Conservation (phyloP, 2,113 vertebrate genomes). For the Onychostruthus taczanowskii region DNA sequence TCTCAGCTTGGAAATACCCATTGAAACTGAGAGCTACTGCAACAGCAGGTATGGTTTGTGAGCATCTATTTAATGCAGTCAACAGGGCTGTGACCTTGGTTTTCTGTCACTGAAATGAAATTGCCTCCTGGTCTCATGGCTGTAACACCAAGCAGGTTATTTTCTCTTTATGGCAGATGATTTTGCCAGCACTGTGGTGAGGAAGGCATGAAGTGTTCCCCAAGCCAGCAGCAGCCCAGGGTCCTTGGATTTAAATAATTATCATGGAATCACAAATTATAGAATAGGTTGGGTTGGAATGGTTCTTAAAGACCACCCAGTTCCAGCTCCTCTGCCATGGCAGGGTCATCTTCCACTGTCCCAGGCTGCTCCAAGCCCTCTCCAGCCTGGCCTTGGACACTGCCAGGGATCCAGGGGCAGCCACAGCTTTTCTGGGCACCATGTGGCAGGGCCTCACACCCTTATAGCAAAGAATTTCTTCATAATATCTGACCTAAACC, state of each 20-base stretch:
- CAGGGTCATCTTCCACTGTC: not conserved
- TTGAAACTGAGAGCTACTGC: not conserved
- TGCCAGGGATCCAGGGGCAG: not conserved
- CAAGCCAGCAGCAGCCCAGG: not conserved
- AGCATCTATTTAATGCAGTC: not conserved
- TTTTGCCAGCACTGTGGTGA: not conserved
- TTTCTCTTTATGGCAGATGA: not conserved
- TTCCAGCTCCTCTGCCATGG: not conserved
- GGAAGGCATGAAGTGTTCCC: not conserved
- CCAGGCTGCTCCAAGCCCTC: accelerated
- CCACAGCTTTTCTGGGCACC: not conserved
- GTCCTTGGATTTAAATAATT: not conserved
- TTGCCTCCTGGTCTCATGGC: not conserved
- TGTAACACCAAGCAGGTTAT: not conserved
- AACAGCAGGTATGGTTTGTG: not conserved
- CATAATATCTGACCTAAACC: not conserved
- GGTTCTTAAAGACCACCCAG: not conserved
- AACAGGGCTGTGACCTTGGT: not conserved
- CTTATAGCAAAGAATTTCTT: not conserved
- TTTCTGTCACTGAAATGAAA: not conserved
- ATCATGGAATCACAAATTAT: not conserved
- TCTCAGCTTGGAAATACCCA: not conserved
- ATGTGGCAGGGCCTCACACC: not conserved
- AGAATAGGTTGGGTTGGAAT: not conserved
- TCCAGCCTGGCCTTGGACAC: not conserved